Evolutionary conservation across 2,113 vertebrate genomes (phyloP), one percentile per base, ranked within the genome.

Genomic region (Podilymbus podiceps): DNA sequence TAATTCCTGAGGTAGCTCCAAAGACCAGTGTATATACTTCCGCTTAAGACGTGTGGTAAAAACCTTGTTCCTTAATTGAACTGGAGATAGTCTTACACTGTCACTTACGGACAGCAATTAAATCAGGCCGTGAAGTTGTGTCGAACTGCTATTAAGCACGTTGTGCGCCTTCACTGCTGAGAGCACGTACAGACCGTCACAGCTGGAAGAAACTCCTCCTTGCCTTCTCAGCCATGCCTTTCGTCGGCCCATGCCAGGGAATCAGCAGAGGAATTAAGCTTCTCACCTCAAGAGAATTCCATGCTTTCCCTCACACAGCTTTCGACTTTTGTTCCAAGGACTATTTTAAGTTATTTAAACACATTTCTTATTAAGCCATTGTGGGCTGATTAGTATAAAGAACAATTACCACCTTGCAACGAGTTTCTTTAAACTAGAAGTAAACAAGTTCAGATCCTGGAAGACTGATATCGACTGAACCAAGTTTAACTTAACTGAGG

Each of bases 151-250:
- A 28, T 12, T 30, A 42, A 80, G 8, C 23, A 31, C 17, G 6
- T 0, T 2, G 27, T 11, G 6, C 2, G 40, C 19, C 24, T 55
- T 13, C 30, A 15, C 12, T 10, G 6, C 25, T 24, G 23, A 44
- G 25, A 1, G 25, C 6, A 12, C 50, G 50, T n/a, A 10, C 12
- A 75, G 25, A 47, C 11, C 40, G n/a, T 2, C 60, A 9, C 0
- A 0, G 47, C 49, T n/a, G 40, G 7, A 66, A 46, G 8, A 12
- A 64, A 42, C 19, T 35, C 42, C 30, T 47, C 15, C 13, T 24
- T 30, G 19, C 15, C 68, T n/a, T 2, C 42, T 22, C 53, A 77
- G 63, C 25, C 44, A 22, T 15, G 47, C 17, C 31, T 15, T 9
- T 42, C 40, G 5, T 3, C 44, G 31, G 28, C 23, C 28, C 16